Percentiles rank a stretch among this genome's conserved stretches.
Evolutionary conservation across 1,140 invertebrate species (phyloP).

Genomic region (Aplysia californica): DNA sequence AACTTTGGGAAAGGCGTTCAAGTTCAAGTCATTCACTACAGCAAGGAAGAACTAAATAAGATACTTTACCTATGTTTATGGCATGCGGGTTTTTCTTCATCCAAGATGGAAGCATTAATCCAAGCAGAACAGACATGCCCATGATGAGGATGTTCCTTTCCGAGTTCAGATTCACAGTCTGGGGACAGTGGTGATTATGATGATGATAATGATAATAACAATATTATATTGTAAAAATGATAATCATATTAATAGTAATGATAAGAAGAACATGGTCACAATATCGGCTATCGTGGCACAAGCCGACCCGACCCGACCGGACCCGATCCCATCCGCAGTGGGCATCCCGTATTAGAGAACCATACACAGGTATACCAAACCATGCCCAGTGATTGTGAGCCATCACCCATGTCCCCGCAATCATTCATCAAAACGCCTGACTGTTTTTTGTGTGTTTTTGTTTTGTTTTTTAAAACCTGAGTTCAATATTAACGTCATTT

Average conservation of each 20-base stretch:
- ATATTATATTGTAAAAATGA: neutral
- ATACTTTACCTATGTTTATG: constrained; percentile 75
- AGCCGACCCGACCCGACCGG: neutral
- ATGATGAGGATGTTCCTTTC: constrained; percentile 85
- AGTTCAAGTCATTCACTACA: neutral
- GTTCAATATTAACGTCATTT: too few relatives aligned
- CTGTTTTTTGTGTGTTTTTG: too few relatives aligned
- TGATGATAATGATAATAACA: neutral
- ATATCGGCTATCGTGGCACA: neutral
- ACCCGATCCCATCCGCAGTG: too few relatives aligned
- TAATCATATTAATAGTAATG: too few relatives aligned
- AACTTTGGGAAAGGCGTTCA: neutral
- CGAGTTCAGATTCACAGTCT: constrained; percentile 71
- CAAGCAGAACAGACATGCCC: constrained; percentile 87
- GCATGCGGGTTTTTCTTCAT: constrained; percentile 70
- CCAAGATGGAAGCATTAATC: constrained; percentile 82
- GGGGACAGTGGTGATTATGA: neutral
- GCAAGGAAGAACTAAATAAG: too few relatives aligned
- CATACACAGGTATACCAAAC: neutral
- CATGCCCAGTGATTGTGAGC: neutral
- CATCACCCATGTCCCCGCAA: too few relatives aligned
- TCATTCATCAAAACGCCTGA: too few relatives aligned
- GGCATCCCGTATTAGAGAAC: too few relatives aligned
- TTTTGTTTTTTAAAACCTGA: too few relatives aligned
- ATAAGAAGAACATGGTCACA: neutral